These are phyloP conservation scores for Volucella inflata DNA, from an alignment of 2,888 invertebrate species.

Conservation along the genomic window DNA sequence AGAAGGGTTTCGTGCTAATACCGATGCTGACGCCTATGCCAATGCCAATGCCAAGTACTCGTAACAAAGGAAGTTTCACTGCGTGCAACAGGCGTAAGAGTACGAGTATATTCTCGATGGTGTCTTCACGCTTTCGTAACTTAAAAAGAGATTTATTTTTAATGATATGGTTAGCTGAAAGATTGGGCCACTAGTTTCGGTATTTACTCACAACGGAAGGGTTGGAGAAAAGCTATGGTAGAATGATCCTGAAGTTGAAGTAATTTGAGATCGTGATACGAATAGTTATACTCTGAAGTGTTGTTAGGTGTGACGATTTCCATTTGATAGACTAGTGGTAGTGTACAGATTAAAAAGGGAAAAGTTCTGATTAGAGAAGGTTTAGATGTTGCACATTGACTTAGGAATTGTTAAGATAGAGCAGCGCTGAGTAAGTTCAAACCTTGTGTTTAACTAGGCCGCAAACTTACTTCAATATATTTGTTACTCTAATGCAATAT, in stretches of 20 bases:
- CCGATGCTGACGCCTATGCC: background rate
- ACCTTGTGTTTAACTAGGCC: too few relatives aligned
- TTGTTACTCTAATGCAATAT: too few relatives aligned
- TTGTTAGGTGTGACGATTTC: background rate
- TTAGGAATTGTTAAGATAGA: too few relatives aligned
- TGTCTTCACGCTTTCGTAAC: conserved; percentile 72
- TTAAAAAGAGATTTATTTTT: conserved; percentile 59
- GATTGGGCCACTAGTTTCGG: conserved; percentile 60
- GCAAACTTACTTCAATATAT: too few relatives aligned
- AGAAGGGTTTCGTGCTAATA: conserved; percentile 11
- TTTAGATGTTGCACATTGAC: too few relatives aligned
- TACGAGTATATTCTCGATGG: conserved; percentile 22
- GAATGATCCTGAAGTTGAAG: conserved; percentile 29
- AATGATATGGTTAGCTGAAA: conserved; percentile 57
- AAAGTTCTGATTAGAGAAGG: too few relatives aligned
- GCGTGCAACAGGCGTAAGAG: conserved; percentile 46
- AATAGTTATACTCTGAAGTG: conserved; percentile 25
- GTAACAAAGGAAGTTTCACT: conserved; percentile 33
- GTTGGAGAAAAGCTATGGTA: conserved; percentile 12
- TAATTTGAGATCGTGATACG: background rate
- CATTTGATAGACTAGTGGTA: too few relatives aligned
- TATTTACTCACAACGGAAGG: conserved; percentile 13
- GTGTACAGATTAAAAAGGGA: too few relatives aligned
- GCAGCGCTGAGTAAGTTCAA: too few relatives aligned
- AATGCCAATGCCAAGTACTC: too few relatives aligned